These are phyloP conservation scores for Drosophila borealis DNA, from an alignment of 2,888 invertebrate species.

Conservation along the genomic window DNA sequence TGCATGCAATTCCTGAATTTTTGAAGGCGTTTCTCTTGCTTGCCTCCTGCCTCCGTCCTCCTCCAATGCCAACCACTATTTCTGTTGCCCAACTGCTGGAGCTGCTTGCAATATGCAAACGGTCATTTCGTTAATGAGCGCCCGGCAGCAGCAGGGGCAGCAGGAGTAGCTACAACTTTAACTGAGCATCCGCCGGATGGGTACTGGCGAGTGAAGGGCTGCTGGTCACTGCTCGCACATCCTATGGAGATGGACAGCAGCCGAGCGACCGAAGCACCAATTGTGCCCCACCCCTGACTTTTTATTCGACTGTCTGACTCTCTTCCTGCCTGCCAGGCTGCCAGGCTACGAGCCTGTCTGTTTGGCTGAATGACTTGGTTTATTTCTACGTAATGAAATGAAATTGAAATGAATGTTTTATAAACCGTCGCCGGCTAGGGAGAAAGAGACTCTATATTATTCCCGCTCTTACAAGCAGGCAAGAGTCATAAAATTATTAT, in stretches of 20 bases:
- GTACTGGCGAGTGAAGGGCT: constrained; percentile 24
- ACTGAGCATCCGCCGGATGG: constrained; percentile 70
- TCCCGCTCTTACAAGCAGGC: constrained; percentile 21
- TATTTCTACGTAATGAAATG: constrained; percentile 79
- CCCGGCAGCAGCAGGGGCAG: constrained; percentile 37
- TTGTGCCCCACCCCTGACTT: constrained; percentile 26
- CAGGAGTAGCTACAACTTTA: constrained; percentile 60
- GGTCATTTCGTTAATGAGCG: constrained; percentile 83
- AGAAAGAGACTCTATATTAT: constrained; percentile 8
- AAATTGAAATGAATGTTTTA: constrained; percentile 81
- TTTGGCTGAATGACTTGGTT: constrained; percentile 69
- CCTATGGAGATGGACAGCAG: constrained; percentile 41
- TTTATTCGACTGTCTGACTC: constrained; percentile 19
- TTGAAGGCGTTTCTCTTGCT: constrained; percentile 70
- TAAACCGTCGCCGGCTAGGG: constrained; percentile 59
- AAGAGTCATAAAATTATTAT: constrained; percentile 57
- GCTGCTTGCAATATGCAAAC: constrained; percentile 72
- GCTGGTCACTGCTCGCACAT: constrained; percentile 22
- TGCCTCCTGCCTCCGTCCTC: constrained; percentile 22
- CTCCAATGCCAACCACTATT: background rate
- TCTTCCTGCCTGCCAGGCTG: constrained; percentile 10
- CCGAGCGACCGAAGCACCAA: constrained; percentile 17
- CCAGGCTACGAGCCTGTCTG: constrained; percentile 14
- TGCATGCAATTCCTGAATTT: constrained; percentile 74
- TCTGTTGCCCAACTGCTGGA: constrained; percentile 2